These are phyloP conservation scores for Saimiri boliviensis DNA, from an alignment of 2,113 vertebrate species.

Conservation along the genomic window DNA sequence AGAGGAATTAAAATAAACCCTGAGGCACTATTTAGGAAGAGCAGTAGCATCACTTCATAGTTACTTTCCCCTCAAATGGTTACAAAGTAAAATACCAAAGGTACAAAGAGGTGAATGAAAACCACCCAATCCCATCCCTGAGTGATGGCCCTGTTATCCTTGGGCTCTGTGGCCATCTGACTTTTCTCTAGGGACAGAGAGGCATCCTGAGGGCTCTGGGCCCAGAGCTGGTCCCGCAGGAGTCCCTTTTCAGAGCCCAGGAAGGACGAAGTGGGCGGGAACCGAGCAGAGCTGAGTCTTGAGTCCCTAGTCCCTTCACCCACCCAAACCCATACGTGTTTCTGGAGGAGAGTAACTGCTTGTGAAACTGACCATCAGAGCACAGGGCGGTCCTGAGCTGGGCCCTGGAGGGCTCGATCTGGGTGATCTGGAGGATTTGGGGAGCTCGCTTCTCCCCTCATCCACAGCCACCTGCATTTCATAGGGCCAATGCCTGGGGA, in stretches of 20 bases:
- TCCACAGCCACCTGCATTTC: background rate
- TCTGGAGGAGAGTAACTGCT: background rate
- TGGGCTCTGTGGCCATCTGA: no score
- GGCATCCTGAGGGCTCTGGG: background rate
- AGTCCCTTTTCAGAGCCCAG: background rate
- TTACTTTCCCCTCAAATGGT: background rate
- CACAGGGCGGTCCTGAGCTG: rapidly evolving
- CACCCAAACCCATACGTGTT: rapidly evolving
- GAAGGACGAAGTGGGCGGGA: background rate
- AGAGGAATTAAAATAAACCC: background rate
- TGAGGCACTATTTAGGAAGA: background rate
- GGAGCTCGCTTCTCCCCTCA: background rate
- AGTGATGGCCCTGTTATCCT: background rate
- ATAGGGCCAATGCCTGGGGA: background rate
- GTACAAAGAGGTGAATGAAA: background rate
- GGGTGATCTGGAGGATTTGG: rapidly evolving
- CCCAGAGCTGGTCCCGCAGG: rapidly evolving
- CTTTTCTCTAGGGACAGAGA: rapidly evolving
- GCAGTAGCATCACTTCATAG: background rate
- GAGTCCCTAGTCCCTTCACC: background rate
- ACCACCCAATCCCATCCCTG: no score
- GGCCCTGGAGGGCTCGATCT: background rate
- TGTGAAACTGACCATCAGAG: background rate
- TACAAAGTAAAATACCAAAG: background rate
- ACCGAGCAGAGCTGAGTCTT: background rate